Percentiles rank a stretch among this genome's conserved stretches.
phyloP scores from a whole-genome alignment of 2,797 vertebrate species.

The Scarus forsteni region DNA sequence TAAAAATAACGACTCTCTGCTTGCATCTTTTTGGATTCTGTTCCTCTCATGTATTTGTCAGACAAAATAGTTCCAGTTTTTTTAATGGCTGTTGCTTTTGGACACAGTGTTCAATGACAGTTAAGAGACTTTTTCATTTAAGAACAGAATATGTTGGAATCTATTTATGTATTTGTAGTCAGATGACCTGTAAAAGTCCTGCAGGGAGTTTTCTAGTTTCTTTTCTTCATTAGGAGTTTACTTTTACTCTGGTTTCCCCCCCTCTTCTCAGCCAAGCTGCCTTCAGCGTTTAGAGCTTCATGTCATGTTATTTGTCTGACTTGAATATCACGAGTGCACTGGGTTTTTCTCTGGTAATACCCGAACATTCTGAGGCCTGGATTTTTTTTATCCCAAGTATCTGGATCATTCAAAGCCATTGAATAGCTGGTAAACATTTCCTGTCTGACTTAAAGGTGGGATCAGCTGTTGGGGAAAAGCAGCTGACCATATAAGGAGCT shows the following conservation, averaged over 20 bases:
- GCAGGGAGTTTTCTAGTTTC: neutral
- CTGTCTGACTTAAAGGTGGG: constrained; percentile 26
- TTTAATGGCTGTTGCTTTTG: too few species aligned
- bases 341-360: neutral
- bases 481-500: neutral
- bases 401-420: neutral
- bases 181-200: neutral
- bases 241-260: constrained; percentile 20
- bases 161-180: too few species aligned
- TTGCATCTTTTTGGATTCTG: too few species aligned
- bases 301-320: neutral
- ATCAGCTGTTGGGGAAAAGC: constrained; percentile 49
- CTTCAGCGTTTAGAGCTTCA: neutral
- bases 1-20: too few species aligned
- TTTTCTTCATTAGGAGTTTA: constrained; percentile 13
- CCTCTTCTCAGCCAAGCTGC: neutral
- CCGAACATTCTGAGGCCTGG: neutral
- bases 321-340: neutral
- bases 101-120: too few species aligned
- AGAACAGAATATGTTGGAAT: too few species aligned
- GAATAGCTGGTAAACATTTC: constrained; percentile 16
- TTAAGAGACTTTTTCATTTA: too few species aligned
- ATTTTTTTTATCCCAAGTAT: neutral
- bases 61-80: too few species aligned
- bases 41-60: too few species aligned